Evolutionary conservation across 2,888 invertebrate genomes (phyloP), one percentile per base, ranked within the genome.

Genomic region (Boloria euphrosyne): DNA sequence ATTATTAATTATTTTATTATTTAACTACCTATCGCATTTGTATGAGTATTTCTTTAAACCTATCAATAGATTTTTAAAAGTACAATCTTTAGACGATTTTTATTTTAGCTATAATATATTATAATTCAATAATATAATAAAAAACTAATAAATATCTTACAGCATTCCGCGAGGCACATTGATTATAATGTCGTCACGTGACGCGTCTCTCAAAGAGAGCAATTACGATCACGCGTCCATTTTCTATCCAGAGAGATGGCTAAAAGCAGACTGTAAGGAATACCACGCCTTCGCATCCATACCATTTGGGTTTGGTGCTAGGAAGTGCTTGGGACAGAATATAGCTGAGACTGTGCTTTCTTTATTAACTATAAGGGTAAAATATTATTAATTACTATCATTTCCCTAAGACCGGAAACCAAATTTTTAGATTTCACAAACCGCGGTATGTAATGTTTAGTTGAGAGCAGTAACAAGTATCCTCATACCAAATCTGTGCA

Each of bases 211-310:
- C 64, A 92, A 94, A 62, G 95, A 95, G 71, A 93, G 94, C 71
- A 94, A 95, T 78, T 95, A 93, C 73, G 95, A 95, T 31, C 94
- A 95, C 71, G 93, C 95, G 0, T 75, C 84, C 0, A 93, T 92
- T 66, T 95, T 94, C 74, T 83, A 86, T 69, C 95, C 95, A 0
- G 95, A 95, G 72, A 87, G 95, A 66, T 95, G 95, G 95, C 75
- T 94, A 16, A 81, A 81, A 16, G 62, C 78, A 0, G 90, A 91
- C 13, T 70, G 83, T 0, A 79, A 84, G 27, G 85, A 92, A 14
- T 85, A 88, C 66, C 93, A 93, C 64, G 82, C 90, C 0, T 94
- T 94, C 74, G 94, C 94, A 27, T 93, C 93, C 1, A 89, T 95
- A 70, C 95, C 95, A 0, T 95, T 94, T 76, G 95, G 95, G 0